Conservation (phyloP, 2,113 vertebrate genomes). For the Arizona elegans region DNA sequence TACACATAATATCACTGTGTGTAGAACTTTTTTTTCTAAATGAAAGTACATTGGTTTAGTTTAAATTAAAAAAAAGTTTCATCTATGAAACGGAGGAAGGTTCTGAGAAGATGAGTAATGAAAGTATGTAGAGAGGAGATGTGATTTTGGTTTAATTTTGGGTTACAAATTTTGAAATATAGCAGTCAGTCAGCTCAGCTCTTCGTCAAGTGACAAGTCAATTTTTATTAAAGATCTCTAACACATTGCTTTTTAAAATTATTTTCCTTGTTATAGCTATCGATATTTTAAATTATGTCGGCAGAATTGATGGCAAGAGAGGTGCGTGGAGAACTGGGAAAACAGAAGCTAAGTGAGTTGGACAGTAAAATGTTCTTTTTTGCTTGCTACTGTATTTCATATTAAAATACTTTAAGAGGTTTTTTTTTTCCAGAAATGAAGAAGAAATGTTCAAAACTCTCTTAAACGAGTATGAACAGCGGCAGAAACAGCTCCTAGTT, state of each 20-base stretch:
- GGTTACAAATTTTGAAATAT: neutral
- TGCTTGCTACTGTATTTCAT: slow-evolving; percentile 25
- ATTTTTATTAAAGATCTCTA: slow-evolving; percentile 1
- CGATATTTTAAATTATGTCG: slow-evolving; percentile 90
- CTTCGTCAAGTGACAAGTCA: neutral
- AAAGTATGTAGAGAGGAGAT: neutral
- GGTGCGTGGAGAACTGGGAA: slow-evolving; percentile 84
- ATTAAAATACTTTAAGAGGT: slow-evolving; percentile 31
- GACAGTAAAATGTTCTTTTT: neutral
- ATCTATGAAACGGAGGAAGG: neutral
- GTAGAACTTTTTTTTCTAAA: neutral
- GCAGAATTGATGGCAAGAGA: slow-evolving; percentile 88
- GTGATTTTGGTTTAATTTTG: neutral
- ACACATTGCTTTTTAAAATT: slow-evolving; percentile 48
- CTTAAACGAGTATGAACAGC: slow-evolving; percentile 85
- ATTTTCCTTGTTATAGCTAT: slow-evolving; percentile 76
- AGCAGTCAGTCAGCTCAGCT: neutral
- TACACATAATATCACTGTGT: neutral
- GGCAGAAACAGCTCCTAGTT: slow-evolving; percentile 83
- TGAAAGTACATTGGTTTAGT: neutral
- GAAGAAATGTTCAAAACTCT: slow-evolving; percentile 92
- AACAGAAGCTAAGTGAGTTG: slow-evolving; percentile 75
- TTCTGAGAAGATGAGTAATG: neutral
- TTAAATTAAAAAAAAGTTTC: neutral
- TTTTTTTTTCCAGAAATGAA: slow-evolving; percentile 80